A percentile compares a stretch with the other conserved stretches of the same genome.
Evolutionary conservation across 1,140 invertebrate species (phyloP).

Genomic region (Liolophura sinensis): DNA sequence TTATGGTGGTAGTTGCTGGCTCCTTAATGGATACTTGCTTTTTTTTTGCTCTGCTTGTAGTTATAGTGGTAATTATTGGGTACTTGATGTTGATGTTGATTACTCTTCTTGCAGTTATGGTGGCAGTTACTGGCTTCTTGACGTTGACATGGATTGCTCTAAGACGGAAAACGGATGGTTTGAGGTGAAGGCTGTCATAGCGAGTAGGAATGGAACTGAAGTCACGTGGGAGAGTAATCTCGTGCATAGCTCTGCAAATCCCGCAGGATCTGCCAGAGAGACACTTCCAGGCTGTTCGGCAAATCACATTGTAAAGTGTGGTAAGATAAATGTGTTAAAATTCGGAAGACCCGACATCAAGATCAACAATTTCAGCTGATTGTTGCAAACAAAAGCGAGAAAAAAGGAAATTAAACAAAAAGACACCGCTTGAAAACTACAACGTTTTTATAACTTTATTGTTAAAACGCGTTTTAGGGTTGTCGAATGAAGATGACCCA

Average conservation of each 20-base stretch:
- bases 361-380: too few relatives aligned
- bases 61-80: neutral
- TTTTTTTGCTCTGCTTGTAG: neutral
- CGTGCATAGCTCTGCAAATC: conserved; percentile 18
- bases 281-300: conserved; percentile 41
- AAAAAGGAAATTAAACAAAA: too few relatives aligned
- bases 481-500: too few relatives aligned
- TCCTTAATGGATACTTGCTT: neutral
- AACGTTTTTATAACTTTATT: too few relatives aligned
- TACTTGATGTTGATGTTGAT: neutral
- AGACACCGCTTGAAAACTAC: too few relatives aligned
- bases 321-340: conserved; percentile 58
- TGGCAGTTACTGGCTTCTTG: conserved; percentile 57
- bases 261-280: conserved; percentile 45
- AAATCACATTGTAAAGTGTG: conserved; percentile 60
- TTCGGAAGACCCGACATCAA: conserved; percentile 24
- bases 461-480: too few relatives aligned
- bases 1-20: neutral
- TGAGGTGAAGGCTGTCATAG: conserved; percentile 45
- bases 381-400: too few relatives aligned
- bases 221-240: too few relatives aligned
- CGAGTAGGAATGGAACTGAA: neutral
- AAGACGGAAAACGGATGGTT: conserved; percentile 56
- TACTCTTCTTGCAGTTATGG: conserved; percentile 22
- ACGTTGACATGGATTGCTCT: conserved; percentile 55